Base-by-base conservation (phyloP, 2,113 vertebrate species). In the Galeopterus variegatus region DNA sequence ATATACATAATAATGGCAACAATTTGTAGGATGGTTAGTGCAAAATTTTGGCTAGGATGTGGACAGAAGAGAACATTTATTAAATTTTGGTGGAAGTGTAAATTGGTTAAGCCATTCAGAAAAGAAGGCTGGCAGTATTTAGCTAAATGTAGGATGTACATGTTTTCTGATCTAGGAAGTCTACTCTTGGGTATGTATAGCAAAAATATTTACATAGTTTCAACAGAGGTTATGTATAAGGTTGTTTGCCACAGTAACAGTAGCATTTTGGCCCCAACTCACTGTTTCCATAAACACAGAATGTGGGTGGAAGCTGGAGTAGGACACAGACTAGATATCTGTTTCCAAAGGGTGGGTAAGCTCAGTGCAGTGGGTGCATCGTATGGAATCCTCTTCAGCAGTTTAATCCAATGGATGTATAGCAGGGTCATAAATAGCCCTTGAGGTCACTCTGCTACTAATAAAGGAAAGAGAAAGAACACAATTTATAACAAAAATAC, bases 171-270 rank as follows among this genome's bases (percentile, higher is more conserved):
- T 8, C 9, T 56, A n/a, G 69, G 28, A 6, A 69, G 18, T 86
- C 36, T 85, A 48, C 56, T 76, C 19, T 83, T 87, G 18, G 5
- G 13, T 52, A 45, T 86, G 4, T 67, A 45, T 48, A 23, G 67
- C 24, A 90, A 18, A 77, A 86, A 52, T 86, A 89, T 86, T 92
- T 92, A 69, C 69, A 58, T 21, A 62, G 36, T 52, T 86, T 3
- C 54, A 70, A 28, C 77, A 82, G 12, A 72, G 50, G 26, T 81
- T 52, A 82, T 28, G 21, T 60, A 23, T 48, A 36, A 50, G 17
- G 36, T 94, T 76, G 41, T 92, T 95, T 82, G 77, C 24, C 69
- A 62, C 2, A 28, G 3, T 33, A 65, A 41, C 84, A 95, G 23
- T 50, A 79, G 12, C 54, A 67, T 45, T 95, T 94, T 90, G 50